Conservation (phyloP, 2,797 vertebrate species). For the Sus cebifrons region DNA sequence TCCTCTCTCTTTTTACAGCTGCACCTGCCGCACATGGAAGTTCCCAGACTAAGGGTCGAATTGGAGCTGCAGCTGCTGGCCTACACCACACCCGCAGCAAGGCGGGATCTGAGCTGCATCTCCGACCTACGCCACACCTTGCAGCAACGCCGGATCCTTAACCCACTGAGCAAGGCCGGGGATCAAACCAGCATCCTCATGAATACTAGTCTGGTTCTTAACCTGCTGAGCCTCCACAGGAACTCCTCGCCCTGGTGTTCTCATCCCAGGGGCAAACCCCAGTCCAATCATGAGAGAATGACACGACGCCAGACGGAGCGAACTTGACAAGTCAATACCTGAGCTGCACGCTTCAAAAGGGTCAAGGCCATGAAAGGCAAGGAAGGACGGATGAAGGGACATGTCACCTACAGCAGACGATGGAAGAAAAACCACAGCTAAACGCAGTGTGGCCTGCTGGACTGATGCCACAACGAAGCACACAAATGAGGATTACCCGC, state of each 20-base stretch:
- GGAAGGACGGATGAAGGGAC: background rate
- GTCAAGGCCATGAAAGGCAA: background rate
- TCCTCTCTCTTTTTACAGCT: no score
- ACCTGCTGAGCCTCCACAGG: no score
- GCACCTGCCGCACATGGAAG: no score
- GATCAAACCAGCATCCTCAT: no score
- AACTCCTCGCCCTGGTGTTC: background rate
- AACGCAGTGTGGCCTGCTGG: accelerated
- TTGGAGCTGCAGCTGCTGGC: no score
- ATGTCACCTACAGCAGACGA: background rate
- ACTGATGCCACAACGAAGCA: accelerated
- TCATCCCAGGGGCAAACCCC: background rate
- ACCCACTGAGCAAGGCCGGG: no score
- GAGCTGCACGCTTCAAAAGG: background rate
- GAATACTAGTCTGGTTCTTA: no score
- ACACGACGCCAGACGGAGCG: background rate
- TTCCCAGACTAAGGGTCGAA: no score
- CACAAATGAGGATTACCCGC: background rate
- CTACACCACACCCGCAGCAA: no score
- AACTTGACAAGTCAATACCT: background rate
- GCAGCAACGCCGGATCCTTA: no score
- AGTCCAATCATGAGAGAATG: background rate
- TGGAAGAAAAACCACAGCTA: background rate
- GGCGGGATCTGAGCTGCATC: no score
- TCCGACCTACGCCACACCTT: no score